These are phyloP conservation scores for Oncorhynchus kisutch DNA, from an alignment of 2,113 vertebrate species.

Conservation along the genomic window DNA sequence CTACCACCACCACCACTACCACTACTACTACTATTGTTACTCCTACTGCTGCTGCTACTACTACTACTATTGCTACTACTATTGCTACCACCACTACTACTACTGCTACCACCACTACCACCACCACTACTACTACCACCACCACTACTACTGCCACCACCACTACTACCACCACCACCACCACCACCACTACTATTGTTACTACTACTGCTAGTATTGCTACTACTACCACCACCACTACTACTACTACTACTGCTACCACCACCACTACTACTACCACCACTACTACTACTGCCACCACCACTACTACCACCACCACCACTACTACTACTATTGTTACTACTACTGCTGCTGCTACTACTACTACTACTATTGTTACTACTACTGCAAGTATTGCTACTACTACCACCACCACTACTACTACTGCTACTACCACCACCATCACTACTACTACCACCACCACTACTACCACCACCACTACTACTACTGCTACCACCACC, in stretches of 20 bases:
- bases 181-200: fast-evolving
- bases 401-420: fast-evolving
- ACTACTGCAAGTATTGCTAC: too few species aligned
- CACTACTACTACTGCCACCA: fast-evolving
- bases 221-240: too few species aligned
- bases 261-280: too few species aligned
- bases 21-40: fast-evolving
- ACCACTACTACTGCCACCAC: fast-evolving
- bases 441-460: fast-evolving
- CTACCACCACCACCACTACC: fast-evolving
- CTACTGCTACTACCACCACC: too few species aligned
- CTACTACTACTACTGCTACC: too few species aligned
- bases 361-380: fast-evolving
- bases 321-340: too few species aligned
- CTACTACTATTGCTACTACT: too few species aligned
- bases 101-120: fast-evolving
- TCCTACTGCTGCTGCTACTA: fast-evolving
- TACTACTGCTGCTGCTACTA: fast-evolving
- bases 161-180: fast-evolving
- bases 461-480: fast-evolving
- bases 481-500: too few species aligned
- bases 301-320: fast-evolving
- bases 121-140: too few species aligned
- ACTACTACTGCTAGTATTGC: fast-evolving
- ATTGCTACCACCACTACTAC: too few species aligned